These are phyloP conservation scores for Leptinotarsa defecta DNA, from an alignment of 1,140 invertebrate genomes.

Conservation along the genomic window DNA sequence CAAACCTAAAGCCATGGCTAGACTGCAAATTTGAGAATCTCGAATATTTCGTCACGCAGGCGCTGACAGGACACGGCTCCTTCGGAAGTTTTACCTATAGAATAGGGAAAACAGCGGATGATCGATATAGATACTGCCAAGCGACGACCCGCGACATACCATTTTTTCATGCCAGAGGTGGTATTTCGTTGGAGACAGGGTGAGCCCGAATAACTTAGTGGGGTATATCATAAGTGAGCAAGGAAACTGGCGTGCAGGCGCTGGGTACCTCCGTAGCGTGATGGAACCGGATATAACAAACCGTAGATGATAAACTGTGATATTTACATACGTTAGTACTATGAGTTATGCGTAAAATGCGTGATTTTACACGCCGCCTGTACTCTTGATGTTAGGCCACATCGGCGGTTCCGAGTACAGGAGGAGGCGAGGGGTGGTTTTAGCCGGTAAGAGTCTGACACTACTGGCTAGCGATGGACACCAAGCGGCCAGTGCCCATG, in stretches of 20 bases:
- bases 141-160: neutral
- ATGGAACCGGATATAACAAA: neutral
- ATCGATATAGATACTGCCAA: conserved; percentile 7
- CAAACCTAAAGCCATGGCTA: conserved; percentile 19
- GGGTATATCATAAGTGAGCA: neutral
- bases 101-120: neutral
- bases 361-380: too few relatives aligned
- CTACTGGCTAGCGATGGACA: too few relatives aligned
- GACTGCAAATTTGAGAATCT: neutral
- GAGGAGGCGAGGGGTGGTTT: too few relatives aligned
- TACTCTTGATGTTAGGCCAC: too few relatives aligned
- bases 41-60: conserved; percentile 9
- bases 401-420: too few relatives aligned
- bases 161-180: neutral
- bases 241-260: neutral
- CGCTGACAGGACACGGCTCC: conserved; percentile 24
- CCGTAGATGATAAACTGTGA: neutral
- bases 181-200: neutral
- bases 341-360: too few relatives aligned
- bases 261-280: neutral
- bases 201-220: neutral
- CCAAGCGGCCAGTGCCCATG: too few relatives aligned
- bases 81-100: conserved; percentile 13
- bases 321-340: neutral
- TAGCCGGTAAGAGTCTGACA: too few relatives aligned